Evolutionary conservation across 2,888 invertebrate genomes (phyloP).

Genomic region (Hirtodrosophila trivittata): DNA sequence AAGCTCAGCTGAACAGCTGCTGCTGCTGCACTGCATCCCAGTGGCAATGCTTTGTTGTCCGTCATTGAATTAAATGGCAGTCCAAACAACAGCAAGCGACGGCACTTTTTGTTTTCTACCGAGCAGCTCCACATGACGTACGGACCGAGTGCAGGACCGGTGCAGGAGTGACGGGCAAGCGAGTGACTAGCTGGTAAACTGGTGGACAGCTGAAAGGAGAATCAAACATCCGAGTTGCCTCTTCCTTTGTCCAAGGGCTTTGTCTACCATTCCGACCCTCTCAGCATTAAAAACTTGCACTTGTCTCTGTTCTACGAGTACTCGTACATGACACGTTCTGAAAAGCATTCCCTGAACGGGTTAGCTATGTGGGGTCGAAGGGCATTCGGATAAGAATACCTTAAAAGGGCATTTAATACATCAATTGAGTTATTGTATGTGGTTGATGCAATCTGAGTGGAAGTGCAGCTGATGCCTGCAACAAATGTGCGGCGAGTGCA

Average conservation of each 20-base stretch:
- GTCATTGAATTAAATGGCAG: conserved; percentile 78
- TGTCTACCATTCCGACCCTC: conserved; percentile 30
- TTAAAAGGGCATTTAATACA: conserved; percentile 28
- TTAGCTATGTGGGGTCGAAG: conserved; percentile 2
- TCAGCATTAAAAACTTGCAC: conserved; percentile 34
- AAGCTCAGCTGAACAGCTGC: conserved; percentile 29
- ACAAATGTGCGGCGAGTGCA: background rate
- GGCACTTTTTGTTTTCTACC: conserved; percentile 39
- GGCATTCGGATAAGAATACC: conserved; percentile 21
- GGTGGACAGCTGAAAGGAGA: conserved; percentile 17
- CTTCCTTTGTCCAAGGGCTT: conserved; percentile 31
- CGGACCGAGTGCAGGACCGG: no score
- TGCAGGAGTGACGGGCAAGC: background rate
- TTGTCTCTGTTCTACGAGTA: conserved; percentile 18
- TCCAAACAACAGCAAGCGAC: conserved; percentile 32
- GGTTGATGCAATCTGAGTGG: conserved; percentile 27
- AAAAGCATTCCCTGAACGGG: conserved; percentile 12
- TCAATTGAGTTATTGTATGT: conserved; percentile 52
- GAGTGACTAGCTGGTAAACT: background rate
- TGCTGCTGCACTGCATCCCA: conserved; percentile 57
- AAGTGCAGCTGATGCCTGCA: conserved; percentile 25
- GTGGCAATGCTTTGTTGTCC: conserved; percentile 67
- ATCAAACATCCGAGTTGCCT: conserved; percentile 15
- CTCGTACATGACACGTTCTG: conserved; percentile 24
- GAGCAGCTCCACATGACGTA: conserved; percentile 32